Evolutionary conservation across 1,140 invertebrate species (phyloP).

Genomic region (Listronotus oregonensis): DNA sequence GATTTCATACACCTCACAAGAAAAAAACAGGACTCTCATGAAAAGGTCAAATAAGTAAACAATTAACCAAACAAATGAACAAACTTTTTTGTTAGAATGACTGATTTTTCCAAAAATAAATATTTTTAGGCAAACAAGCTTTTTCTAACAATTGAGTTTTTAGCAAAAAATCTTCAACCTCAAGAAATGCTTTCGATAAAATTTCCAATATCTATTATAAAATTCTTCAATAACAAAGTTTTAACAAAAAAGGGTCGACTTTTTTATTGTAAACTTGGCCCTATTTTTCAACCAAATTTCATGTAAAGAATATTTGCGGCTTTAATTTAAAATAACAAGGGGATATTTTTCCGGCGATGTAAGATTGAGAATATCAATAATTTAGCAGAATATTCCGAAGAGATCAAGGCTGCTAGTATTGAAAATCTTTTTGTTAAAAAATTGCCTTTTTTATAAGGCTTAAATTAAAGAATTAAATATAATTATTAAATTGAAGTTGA

Average conservation of each 20-base stretch:
- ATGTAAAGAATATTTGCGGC: slow-evolving; percentile 22
- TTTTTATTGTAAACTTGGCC: slow-evolving; percentile 17
- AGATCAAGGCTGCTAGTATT: neutral
- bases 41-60: no score
- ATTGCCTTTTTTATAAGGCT: no score
- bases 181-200: slow-evolving; percentile 14
- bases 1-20: no score
- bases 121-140: no score
- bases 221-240: slow-evolving; percentile 6
- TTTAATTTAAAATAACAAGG: slow-evolving; percentile 29
- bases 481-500: no score
- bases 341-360: slow-evolving; percentile 22
- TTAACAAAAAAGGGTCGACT: slow-evolving; percentile 2
- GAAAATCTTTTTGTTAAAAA: no score
- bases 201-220: slow-evolving; percentile 23
- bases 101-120: no score
- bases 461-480: neutral
- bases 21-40: no score
- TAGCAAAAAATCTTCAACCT: slow-evolving; percentile 9
- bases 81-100: no score
- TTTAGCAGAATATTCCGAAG: slow-evolving; percentile 13
- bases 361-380: slow-evolving; percentile 18
- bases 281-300: slow-evolving; percentile 13
- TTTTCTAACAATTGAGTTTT: no score
- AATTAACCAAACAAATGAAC: no score